Evolutionary conservation across 2,888 invertebrate species (phyloP).

Genomic region (Diaphora mendica): DNA sequence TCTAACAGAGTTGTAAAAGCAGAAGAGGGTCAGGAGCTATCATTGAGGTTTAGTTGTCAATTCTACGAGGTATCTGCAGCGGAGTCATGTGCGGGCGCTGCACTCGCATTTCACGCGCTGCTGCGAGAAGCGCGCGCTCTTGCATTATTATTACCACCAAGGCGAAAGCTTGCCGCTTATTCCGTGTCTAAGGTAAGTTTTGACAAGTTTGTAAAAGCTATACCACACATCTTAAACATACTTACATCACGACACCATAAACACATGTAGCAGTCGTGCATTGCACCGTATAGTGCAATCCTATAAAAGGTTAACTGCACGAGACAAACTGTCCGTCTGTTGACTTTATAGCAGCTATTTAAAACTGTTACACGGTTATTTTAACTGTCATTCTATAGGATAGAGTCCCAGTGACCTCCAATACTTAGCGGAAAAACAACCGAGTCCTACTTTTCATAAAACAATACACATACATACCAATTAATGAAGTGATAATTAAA

Average conservation of each 20-base stretch:
- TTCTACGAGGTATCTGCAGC: slow-evolving; percentile 95
- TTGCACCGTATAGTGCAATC: background rate
- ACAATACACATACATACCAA: background rate
- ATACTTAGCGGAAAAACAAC: background rate
- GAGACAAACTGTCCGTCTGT: background rate
- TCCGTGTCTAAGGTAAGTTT: slow-evolving; percentile 90
- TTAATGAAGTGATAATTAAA: background rate
- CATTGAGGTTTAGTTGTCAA: slow-evolving; percentile 92
- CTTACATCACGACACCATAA: background rate
- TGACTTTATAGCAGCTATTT: slow-evolving; percentile 14
- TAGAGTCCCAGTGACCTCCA: background rate
- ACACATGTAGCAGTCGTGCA: background rate
- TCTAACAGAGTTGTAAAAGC: slow-evolving; percentile 90
- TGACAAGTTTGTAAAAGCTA: background rate
- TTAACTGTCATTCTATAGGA: background rate
- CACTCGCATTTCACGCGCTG: slow-evolving; percentile 92
- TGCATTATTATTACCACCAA: slow-evolving; percentile 89
- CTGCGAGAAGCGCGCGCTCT: slow-evolving; percentile 92
- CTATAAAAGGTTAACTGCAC: slow-evolving; percentile 1
- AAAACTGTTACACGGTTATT: slow-evolving; percentile 1
- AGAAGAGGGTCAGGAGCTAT: slow-evolving; percentile 92
- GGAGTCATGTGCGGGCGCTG: slow-evolving; percentile 93
- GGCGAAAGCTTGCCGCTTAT: slow-evolving; percentile 91
- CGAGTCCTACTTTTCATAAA: background rate
- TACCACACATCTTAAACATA: background rate